These are phyloP conservation scores for Polydrusus cervinus DNA, from an alignment of 2,888 invertebrate genomes.

Conservation along the genomic window DNA sequence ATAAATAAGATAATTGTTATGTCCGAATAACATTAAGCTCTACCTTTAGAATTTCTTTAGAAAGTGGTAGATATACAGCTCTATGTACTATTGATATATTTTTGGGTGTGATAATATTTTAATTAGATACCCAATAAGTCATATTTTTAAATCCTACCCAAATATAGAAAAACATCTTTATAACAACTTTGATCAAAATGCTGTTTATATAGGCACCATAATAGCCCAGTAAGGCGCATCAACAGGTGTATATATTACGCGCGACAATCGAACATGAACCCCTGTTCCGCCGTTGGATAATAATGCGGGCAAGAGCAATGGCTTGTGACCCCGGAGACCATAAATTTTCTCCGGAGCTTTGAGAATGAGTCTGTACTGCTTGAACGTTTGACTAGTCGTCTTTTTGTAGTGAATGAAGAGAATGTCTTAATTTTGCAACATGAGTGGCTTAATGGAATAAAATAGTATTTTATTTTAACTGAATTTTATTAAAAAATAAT, in stretches of 20 bases:
- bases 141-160: not conserved
- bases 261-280: constrained; percentile 71
- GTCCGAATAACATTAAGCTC: too few relatives aligned
- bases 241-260: constrained; percentile 73
- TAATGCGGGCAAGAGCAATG: constrained; percentile 72
- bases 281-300: constrained; percentile 67
- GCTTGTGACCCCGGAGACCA: constrained; percentile 71
- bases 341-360: constrained; percentile 69
- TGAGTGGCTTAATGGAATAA: too few relatives aligned
- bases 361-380: constrained; percentile 23
- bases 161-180: not conserved
- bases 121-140: too few relatives aligned
- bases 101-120: too few relatives aligned
- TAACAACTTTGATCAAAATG: not conserved
- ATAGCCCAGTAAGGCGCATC: constrained; percentile 62
- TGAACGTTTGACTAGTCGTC: constrained; percentile 13
- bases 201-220: not conserved
- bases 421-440: not conserved
- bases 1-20: too few relatives aligned
- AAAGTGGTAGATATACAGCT: too few relatives aligned
- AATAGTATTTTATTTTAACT: not conserved
- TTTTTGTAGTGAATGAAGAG: not conserved
- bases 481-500: too few relatives aligned
- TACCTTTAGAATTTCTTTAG: too few relatives aligned
- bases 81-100: too few relatives aligned